phyloP scores from a whole-genome alignment of 2,113 vertebrate genomes.

The Ginglymostoma cirratum region DNA sequence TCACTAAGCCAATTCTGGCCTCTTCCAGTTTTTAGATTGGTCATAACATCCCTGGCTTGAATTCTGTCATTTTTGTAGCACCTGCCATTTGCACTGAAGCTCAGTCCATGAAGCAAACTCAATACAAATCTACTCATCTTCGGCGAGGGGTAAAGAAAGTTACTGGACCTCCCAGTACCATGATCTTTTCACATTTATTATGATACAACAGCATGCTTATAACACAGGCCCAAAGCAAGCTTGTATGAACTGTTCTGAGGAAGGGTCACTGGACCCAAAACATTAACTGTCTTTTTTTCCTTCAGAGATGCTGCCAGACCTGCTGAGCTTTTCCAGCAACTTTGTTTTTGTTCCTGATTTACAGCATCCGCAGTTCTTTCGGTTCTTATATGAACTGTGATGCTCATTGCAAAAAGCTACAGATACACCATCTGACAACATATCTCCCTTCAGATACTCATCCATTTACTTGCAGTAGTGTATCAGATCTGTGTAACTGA shows the following conservation, averaged over 20 bases:
- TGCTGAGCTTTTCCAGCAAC: no score
- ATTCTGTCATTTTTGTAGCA: background rate
- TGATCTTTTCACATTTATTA: background rate
- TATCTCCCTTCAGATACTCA: background rate
- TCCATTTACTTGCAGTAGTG: background rate
- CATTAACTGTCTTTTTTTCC: no score
- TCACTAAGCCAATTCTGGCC: background rate
- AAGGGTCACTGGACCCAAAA: no score
- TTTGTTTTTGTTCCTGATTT: no score
- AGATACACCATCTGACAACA: background rate
- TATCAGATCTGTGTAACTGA: background rate
- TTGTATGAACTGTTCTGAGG: background rate
- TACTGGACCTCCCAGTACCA: background rate
- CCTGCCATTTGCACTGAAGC: background rate
- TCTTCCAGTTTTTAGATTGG: slow-evolving; percentile 18
- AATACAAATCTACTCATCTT: background rate
- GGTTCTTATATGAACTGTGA: background rate
- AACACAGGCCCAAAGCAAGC: background rate
- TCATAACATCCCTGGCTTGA: background rate
- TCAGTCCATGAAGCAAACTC: background rate
- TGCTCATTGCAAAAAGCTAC: background rate
- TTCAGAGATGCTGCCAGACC: no score
- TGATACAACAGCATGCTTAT: background rate
- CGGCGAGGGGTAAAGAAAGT: background rate
- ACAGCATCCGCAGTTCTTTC: no score